phyloP scores from a whole-genome alignment of 2,797 vertebrate species.

The Chelon labrosus region DNA sequence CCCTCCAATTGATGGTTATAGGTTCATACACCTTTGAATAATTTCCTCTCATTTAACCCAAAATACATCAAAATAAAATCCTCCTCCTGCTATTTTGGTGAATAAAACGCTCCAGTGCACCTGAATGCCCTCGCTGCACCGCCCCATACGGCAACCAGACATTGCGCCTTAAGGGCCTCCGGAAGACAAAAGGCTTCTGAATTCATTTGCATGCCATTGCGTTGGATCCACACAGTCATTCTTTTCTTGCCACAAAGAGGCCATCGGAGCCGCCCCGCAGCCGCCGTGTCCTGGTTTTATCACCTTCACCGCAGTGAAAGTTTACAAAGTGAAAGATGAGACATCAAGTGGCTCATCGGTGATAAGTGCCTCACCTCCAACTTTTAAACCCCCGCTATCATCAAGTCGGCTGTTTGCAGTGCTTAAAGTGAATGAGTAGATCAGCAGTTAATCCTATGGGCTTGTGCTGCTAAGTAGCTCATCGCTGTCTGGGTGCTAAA shows the following conservation, averaged over 20 bases:
- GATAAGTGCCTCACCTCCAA: conserved; percentile 79
- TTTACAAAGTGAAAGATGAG: conserved; percentile 79
- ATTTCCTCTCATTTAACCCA: conserved; percentile 76
- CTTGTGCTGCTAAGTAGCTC: conserved; percentile 78
- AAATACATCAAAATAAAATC: conserved; percentile 80
- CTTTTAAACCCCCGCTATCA: conserved; percentile 78
- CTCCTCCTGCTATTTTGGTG: conserved; percentile 66
- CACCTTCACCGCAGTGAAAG: conserved; percentile 61
- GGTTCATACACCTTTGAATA: conserved; percentile 81
- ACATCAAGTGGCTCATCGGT: conserved; percentile 73
- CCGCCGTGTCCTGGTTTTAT: conserved; percentile 44
- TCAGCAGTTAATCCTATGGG: conserved; percentile 81
- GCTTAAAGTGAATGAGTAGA: conserved; percentile 83
- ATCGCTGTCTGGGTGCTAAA: conserved; percentile 75
- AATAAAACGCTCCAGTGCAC: conserved; percentile 75
- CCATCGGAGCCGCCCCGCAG: conserved; percentile 44
- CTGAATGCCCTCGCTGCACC: conserved; percentile 68
- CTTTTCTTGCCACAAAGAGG: conserved; percentile 62
- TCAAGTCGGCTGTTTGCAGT: conserved; percentile 75
- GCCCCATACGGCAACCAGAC: conserved; percentile 77
- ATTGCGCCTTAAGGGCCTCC: conserved; percentile 66
- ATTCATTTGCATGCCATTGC: conserved; percentile 78
- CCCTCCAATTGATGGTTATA: conserved; percentile 55
- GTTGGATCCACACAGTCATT: conserved; percentile 38
- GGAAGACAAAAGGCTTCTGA: conserved; percentile 70